These are phyloP conservation scores for Malaclemys terrapin DNA, from an alignment of 2,113 vertebrate genomes.

Conservation along the genomic window DNA sequence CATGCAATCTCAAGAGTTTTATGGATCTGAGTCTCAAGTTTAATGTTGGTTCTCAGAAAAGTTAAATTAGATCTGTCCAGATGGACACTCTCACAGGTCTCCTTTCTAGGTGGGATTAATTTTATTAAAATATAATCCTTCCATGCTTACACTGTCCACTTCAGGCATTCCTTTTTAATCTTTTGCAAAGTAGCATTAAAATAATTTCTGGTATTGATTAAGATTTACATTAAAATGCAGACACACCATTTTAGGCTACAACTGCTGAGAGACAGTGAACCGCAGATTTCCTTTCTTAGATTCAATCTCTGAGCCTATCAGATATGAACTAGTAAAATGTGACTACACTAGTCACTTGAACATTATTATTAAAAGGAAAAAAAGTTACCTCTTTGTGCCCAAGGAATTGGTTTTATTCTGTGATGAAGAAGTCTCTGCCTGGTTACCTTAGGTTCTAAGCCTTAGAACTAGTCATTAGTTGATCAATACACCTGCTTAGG, in stretches of 20 bases:
- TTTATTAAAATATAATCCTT: slow-evolving; percentile 67
- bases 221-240: slow-evolving; percentile 21
- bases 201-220: slow-evolving; percentile 53
- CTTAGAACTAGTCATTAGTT: not conserved
- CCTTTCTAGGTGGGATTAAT: slow-evolving; percentile 59
- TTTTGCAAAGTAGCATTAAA: slow-evolving; percentile 62
- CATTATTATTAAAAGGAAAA: fast-evolving
- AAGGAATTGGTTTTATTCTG: not conserved
- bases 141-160: slow-evolving; percentile 47
- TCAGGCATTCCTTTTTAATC: slow-evolving; percentile 64
- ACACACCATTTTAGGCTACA: slow-evolving; percentile 35
- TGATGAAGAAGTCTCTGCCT: not conserved
- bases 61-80: slow-evolving; percentile 60
- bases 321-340: not conserved
- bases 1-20: not conserved
- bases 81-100: slow-evolving; percentile 35
- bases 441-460: no score
- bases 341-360: not conserved
- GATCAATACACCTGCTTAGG: not conserved
- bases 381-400: fast-evolving
- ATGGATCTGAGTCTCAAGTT: not conserved
- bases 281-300: not conserved
- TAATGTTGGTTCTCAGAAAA: slow-evolving; percentile 7
- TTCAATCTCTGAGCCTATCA: not conserved
- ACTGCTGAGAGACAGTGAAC: slow-evolving; percentile 8